Base-by-base conservation (phyloP, 1,140 invertebrate genomes). In the Tetramorium alpestre region DNA sequence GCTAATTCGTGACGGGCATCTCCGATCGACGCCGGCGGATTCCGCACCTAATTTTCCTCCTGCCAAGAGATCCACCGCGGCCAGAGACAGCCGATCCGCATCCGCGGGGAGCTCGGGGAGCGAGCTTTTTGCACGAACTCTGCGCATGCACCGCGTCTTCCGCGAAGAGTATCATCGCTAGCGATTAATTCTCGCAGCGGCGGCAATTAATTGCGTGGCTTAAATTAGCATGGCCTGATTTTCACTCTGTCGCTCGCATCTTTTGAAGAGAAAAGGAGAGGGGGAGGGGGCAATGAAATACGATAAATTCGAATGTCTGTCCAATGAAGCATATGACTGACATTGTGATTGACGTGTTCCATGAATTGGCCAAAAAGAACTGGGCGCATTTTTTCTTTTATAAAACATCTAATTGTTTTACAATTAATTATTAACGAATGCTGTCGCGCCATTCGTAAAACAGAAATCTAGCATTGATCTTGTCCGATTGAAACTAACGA, bases 1-100 rank as follows among this genome's bases (percentile, higher is more conserved):
- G 91, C 90, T 92, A 92, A 92, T 92, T 92, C 90, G 85, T 91
- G 91, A 92, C 90, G 90, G 82, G 90, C 90, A 88, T 91, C 89
- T 91, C 78, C 88, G 90, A 91, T 91, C 90, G 90, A 91, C 87
- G 76, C 76, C 80, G 87, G 75, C 86, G 89, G 70, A 90, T 87
- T 89, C 69, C 78, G 81, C 86, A 91, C 89, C 89, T 91, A 91
- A 91, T 91, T 91, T 91, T 91, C 90, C 87, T 90, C 80, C 90
- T 91, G 90, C 90, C 90, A 91, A 85, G 87, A 85, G 85, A 87
- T 60, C 62, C 87, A 67, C 76, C 25, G 64, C 67, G 67, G 67
- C 87, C 88, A 77, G 77, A 88, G 87, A 90, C 90, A 91, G 87
- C 81, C 67, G 81, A 84, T 88, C 60, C 76, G 84, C 70, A 13